Percentiles rank a stretch among this genome's conserved stretches.
phyloP scores from a whole-genome alignment of 1,140 invertebrate genomes.

The Tetranychus cinnabarinus region DNA sequence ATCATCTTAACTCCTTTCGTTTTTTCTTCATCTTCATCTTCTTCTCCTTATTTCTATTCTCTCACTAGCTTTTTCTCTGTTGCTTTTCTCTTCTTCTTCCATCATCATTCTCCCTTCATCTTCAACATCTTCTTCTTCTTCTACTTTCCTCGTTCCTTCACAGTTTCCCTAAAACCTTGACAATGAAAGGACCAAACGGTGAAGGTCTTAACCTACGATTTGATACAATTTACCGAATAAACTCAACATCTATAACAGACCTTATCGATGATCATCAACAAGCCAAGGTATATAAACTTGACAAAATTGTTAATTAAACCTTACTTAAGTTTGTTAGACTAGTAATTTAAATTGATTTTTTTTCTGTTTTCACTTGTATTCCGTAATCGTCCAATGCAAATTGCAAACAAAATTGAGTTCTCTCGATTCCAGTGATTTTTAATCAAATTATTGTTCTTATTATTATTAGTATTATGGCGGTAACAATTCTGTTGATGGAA shows the following conservation, averaged over 20 bases:
- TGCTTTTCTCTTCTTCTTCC: background rate
- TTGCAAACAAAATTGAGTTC: background rate
- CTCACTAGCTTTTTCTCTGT: background rate
- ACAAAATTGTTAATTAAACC: background rate
- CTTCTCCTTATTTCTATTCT: background rate
- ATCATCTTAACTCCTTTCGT: background rate
- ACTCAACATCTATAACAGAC: too few relatives aligned
- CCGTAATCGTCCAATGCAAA: background rate
- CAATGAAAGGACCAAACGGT: background rate
- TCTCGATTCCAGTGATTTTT: background rate
- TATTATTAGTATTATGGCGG: background rate
- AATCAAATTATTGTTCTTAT: background rate
- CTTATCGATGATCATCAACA: background rate
- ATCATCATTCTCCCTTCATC: background rate
- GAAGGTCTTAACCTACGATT: background rate
- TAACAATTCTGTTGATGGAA: constrained; percentile 5
- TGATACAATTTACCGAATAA: background rate
- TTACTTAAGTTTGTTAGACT: background rate
- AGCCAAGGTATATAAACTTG: background rate
- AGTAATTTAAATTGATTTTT: background rate
- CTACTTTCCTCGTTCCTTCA: background rate
- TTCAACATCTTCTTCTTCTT: background rate
- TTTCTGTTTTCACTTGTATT: background rate
- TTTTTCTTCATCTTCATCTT: background rate
- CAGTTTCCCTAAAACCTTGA: background rate